These are phyloP conservation scores for Heterocephalus glaber DNA, from an alignment of 2,113 vertebrate genomes.

Conservation along the genomic window DNA sequence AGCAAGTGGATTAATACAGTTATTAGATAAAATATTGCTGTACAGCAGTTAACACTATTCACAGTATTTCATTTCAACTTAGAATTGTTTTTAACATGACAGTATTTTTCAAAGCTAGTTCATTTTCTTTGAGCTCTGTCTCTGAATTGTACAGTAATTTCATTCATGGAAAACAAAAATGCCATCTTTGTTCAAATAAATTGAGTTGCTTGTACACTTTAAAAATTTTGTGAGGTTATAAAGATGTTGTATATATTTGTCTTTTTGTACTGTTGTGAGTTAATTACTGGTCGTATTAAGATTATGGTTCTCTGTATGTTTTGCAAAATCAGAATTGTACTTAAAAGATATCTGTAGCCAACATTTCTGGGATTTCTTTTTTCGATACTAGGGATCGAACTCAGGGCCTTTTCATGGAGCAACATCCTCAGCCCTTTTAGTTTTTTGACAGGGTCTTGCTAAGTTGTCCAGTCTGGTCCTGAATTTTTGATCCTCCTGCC, in stretches of 20 bases:
- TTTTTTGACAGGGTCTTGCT: background rate
- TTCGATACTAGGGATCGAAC: background rate
- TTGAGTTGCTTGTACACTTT: constrained; percentile 67
- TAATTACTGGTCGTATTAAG: background rate
- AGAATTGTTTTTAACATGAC: constrained; percentile 48
- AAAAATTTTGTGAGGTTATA: constrained; percentile 68
- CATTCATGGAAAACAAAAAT: constrained; percentile 48
- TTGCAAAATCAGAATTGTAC: background rate
- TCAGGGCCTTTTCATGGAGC: background rate
- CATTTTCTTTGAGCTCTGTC: background rate
- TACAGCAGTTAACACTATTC: constrained; percentile 61
- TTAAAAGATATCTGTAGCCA: background rate
- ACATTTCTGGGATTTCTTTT: background rate
- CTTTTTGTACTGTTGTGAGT: constrained; percentile 50
- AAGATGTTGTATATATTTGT: constrained; percentile 70
- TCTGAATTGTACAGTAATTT: constrained; percentile 54
- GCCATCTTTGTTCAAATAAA: constrained; percentile 50
- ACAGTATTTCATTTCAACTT: constrained; percentile 65
- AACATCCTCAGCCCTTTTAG: background rate
- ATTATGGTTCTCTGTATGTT: background rate
- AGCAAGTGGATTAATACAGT: constrained; percentile 66
- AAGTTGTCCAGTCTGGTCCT: background rate
- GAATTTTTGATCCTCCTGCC: background rate
- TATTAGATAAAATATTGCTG: constrained; percentile 51
- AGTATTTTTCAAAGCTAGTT: constrained; percentile 27